These are phyloP conservation scores for Crypturellus tataupa DNA, from an alignment of 2,797 vertebrate genomes.

Conservation along the genomic window DNA sequence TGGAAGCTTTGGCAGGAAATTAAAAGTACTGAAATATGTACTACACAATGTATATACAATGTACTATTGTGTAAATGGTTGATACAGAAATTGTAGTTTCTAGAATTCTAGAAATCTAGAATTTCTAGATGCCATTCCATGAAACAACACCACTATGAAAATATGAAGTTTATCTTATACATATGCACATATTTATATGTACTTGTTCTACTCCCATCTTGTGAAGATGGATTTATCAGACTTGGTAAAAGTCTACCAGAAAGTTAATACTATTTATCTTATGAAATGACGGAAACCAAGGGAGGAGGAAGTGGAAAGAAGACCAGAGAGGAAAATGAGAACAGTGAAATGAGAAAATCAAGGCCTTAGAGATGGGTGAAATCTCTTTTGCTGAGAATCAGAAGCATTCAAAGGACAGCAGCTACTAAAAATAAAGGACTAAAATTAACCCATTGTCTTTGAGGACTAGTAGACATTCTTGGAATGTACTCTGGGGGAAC, in stretches of 20 bases:
- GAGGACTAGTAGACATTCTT: not conserved
- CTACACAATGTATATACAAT: not conserved
- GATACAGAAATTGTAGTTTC: not conserved
- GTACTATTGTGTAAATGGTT: not conserved
- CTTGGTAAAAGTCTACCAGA: not conserved
- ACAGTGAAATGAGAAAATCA: not conserved
- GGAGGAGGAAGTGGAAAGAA: not conserved
- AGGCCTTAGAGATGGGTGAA: not conserved
- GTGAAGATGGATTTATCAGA: not conserved
- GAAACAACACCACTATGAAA: not conserved
- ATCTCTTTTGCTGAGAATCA: not conserved
- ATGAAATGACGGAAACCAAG: not conserved
- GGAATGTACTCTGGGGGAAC: not conserved
- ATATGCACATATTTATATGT: too few relatives aligned
- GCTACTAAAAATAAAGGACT: not conserved
- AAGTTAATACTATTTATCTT: not conserved
- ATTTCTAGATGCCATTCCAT: not conserved
- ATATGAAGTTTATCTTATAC: not conserved
- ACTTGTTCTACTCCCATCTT: not conserved
- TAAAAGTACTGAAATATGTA: not conserved
- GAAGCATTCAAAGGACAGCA: not conserved
- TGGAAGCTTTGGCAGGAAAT: not conserved
- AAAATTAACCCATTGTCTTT: not conserved
- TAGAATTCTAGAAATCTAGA: too few relatives aligned
- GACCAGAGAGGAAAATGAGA: not conserved